Evolutionary conservation across 2,888 invertebrate genomes (phyloP).

Genomic region (Pherbina coryleti): DNA sequence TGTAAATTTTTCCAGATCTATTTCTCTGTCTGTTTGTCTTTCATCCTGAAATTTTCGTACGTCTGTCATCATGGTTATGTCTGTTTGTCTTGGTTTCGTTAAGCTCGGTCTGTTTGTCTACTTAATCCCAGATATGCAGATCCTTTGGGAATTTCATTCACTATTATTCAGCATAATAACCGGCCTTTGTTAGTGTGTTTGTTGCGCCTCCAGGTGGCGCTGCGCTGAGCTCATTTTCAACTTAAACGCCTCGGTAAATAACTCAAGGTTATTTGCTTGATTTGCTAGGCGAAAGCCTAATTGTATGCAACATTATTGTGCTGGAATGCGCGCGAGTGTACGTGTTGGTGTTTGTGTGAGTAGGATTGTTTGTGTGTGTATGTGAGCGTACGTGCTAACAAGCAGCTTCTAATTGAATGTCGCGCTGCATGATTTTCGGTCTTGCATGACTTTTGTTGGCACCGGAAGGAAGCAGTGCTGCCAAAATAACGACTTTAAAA

Average conservation of each 20-base stretch:
- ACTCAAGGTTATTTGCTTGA: constrained; percentile 29
- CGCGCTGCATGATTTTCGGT: not conserved
- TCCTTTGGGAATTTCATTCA: constrained; percentile 15
- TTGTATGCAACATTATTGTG: constrained; percentile 14
- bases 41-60: not conserved
- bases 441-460: not conserved
- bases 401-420: constrained; percentile 32
- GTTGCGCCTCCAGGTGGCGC: constrained; percentile 28
- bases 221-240: constrained; percentile 27
- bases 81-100: not conserved
- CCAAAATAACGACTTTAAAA: constrained; percentile 11
- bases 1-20: constrained; percentile 10
- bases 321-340: not conserved
- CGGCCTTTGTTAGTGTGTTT: constrained; percentile 7
- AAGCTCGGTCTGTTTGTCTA: constrained; percentile 14
- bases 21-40: constrained; percentile 11
- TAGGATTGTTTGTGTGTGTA: not conserved
- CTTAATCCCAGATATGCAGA: constrained; percentile 14
- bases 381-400: constrained; percentile 22
- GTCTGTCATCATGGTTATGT: not conserved
- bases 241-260: constrained; percentile 30
- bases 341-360: not conserved
- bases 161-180: not conserved
- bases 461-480: not conserved
- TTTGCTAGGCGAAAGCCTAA: constrained; percentile 19